Evolutionary conservation across 2,888 invertebrate species (phyloP).

Genomic region (Aplocera efformata): DNA sequence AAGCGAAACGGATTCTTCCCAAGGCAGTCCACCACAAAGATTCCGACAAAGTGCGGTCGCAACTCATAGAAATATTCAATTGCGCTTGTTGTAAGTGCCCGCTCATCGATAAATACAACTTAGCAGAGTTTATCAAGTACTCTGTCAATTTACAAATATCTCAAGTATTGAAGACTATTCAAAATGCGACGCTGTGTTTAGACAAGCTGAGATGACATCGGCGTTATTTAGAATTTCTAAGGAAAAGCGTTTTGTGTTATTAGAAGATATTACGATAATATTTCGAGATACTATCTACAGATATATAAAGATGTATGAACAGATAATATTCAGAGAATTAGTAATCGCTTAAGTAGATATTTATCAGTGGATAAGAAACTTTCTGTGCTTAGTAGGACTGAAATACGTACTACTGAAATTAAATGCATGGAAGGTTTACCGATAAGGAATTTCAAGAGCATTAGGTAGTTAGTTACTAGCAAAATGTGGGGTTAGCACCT

Average conservation of each 20-base stretch:
- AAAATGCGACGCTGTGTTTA: conserved; percentile 59
- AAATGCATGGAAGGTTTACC: too few species aligned
- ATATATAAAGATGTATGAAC: too few species aligned
- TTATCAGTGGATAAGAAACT: too few species aligned
- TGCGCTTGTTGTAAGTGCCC: conserved; percentile 46
- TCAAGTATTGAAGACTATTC: conserved; percentile 52
- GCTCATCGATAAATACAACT: conserved; percentile 43
- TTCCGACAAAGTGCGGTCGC: conserved; percentile 50
- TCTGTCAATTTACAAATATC: conserved; percentile 54
- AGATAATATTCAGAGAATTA: too few species aligned
- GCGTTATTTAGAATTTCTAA: not conserved
- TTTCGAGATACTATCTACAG: too few species aligned
- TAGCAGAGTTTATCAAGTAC: conserved; percentile 54
- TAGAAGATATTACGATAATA: too few species aligned
- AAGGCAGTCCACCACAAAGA: conserved; percentile 58
- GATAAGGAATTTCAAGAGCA: too few species aligned
- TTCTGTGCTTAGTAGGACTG: too few species aligned
- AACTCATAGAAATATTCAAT: conserved; percentile 54
- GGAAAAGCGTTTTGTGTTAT: not conserved
- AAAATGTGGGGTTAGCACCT: too few species aligned
- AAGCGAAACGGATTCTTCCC: conserved; percentile 55
- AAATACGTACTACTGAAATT: too few species aligned
- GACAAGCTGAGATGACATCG: conserved; percentile 59
- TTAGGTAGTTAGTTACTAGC: too few species aligned
- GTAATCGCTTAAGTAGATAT: too few species aligned